phyloP scores from a whole-genome alignment of 1,140 invertebrate species.

The Drosophila ogumai region DNA sequence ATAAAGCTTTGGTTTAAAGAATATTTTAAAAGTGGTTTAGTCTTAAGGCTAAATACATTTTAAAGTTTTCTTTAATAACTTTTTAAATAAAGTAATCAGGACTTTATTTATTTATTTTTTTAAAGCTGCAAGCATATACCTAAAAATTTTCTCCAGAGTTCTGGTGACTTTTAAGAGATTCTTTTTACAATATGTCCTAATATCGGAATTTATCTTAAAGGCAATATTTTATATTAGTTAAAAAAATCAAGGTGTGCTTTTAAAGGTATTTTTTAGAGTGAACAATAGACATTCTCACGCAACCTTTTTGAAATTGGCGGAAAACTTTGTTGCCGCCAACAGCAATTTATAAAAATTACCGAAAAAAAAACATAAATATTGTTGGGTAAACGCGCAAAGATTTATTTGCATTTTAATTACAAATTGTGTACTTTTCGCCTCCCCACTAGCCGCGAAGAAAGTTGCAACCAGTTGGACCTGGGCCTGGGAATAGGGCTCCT shows the following conservation, averaged over 20 bases:
- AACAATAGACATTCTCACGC: background rate
- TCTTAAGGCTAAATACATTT: too few relatives aligned
- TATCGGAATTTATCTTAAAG: too few relatives aligned
- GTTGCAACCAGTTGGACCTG: slow-evolving; percentile 36
- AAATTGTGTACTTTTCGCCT: slow-evolving; percentile 46
- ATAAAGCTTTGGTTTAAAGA: too few relatives aligned
- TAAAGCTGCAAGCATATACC: background rate
- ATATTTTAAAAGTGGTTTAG: too few relatives aligned
- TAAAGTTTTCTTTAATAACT: too few relatives aligned
- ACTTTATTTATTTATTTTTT: too few relatives aligned
- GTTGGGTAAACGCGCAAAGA: slow-evolving; percentile 51
- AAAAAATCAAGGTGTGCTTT: too few relatives aligned
- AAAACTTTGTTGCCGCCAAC: background rate
- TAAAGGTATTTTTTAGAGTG: background rate
- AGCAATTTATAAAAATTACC: slow-evolving; percentile 66
- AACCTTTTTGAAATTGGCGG: background rate
- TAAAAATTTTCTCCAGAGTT: background rate
- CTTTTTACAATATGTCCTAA: too few relatives aligned
- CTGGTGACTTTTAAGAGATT: background rate
- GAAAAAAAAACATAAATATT: slow-evolving; percentile 29
- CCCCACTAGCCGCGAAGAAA: slow-evolving; percentile 12
- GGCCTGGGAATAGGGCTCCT: slow-evolving; percentile 7
- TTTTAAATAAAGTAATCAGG: too few relatives aligned
- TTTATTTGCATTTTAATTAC: slow-evolving; percentile 81
- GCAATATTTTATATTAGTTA: too few relatives aligned